A percentile compares a stretch with the other conserved stretches of the same genome.
phyloP scores from a whole-genome alignment of 2,797 vertebrate genomes.

The Kryptolebias ocellatus region DNA sequence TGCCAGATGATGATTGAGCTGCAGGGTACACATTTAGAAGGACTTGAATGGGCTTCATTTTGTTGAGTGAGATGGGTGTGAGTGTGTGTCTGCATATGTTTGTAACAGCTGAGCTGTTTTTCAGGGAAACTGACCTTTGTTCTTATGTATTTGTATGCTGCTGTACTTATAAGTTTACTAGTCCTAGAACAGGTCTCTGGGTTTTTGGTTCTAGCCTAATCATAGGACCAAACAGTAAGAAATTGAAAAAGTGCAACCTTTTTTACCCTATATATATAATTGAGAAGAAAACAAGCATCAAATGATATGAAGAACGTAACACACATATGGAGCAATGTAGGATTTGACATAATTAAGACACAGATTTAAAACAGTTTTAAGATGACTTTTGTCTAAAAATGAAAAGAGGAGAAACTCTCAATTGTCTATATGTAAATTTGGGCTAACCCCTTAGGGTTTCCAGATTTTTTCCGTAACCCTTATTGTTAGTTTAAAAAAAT shows the following conservation, averaged over 20 bases:
- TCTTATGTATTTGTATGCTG: not conserved
- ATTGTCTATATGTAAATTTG: not conserved
- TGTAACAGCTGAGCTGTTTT: constrained; percentile 46
- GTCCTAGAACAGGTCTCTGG: constrained; percentile 13
- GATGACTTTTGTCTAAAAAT: too few species aligned
- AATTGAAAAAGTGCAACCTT: too few species aligned
- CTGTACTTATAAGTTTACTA: not conserved
- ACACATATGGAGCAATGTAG: too few species aligned
- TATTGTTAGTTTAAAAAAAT: not conserved
- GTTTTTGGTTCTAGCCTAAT: too few species aligned
- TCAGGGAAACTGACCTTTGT: constrained; percentile 23
- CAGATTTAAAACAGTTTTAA: not conserved
- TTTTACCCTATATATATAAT: too few species aligned
- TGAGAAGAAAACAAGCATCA: too few species aligned
- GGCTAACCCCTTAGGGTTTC: not conserved
- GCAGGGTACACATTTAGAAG: constrained; percentile 38
- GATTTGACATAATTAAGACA: not conserved
- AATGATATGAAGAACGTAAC: too few species aligned
- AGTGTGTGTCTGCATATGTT: constrained; percentile 52
- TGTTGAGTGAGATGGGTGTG: constrained; percentile 2
- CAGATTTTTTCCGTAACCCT: not conserved
- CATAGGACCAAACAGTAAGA: too few species aligned
- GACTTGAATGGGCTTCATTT: constrained; percentile 30
- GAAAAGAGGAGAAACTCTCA: too few species aligned
- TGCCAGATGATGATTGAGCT: constrained; percentile 49